Evolutionary conservation across 2,888 invertebrate species (phyloP).

Genomic region (Eupithecia abbreviata): DNA sequence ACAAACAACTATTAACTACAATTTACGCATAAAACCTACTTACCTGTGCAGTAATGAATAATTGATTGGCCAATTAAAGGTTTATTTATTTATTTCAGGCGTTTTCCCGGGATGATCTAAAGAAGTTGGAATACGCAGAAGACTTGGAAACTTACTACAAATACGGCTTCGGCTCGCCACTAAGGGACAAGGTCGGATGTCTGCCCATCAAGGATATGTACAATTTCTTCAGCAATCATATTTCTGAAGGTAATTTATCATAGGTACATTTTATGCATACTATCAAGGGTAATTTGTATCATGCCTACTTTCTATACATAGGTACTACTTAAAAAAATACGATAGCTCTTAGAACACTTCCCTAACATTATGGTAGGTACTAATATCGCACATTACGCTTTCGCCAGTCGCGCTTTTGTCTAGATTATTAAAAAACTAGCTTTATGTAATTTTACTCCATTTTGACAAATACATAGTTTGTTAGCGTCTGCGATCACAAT

Average conservation of each 20-base stretch:
- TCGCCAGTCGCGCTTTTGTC: background rate
- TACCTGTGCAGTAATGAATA: too few relatives aligned
- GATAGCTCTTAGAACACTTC: background rate
- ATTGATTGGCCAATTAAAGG: background rate
- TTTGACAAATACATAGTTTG: too few relatives aligned
- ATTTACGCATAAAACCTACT: too few relatives aligned
- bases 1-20: too few relatives aligned
- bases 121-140: conserved; percentile 89
- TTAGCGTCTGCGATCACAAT: too few relatives aligned
- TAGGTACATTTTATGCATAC: too few relatives aligned
- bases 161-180: conserved; percentile 88
- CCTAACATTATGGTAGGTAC: background rate
- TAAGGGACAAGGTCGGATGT: conserved; percentile 88
- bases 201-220: conserved; percentile 89
- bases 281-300: background rate
- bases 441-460: too few relatives aligned
- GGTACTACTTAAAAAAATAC: too few relatives aligned
- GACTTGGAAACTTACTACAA: conserved; percentile 90
- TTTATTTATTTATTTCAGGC: conserved; percentile 65
- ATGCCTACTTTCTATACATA: background rate
- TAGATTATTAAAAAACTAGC: background rate
- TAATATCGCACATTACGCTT: background rate
- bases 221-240: conserved; percentile 85
- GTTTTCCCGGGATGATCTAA: conserved; percentile 88
- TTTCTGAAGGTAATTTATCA: conserved; percentile 65